These are phyloP conservation scores for Sycon ciliatum DNA, from an alignment of 37 sponge, comb jelly and placozoan genomes.

Conservation along the genomic window DNA sequence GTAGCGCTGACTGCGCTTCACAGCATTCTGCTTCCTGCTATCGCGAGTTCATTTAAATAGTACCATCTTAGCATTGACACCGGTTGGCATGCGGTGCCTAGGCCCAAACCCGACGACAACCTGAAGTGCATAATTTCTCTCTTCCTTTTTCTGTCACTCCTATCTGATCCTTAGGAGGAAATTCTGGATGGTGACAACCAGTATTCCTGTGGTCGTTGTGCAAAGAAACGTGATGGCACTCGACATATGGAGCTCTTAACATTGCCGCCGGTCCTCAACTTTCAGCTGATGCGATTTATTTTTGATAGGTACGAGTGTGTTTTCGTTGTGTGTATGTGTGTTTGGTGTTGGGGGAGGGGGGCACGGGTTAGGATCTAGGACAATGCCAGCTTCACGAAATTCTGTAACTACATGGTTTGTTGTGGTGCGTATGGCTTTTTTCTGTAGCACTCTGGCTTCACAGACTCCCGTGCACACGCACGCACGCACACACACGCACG, in stretches of 20 bases:
- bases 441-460: too few relatives aligned
- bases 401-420: too few relatives aligned
- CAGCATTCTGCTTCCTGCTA: too few relatives aligned
- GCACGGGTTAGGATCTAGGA: neutral
- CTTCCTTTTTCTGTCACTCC: neutral
- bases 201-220: slow-evolving; percentile 33
- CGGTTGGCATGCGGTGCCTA: too few relatives aligned
- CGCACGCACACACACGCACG: slow-evolving; percentile 25
- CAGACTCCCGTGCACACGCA: slow-evolving; percentile 13
- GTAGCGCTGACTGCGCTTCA: too few relatives aligned
- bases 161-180: slow-evolving; percentile 24
- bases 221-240: slow-evolving; percentile 28
- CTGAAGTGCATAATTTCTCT: too few relatives aligned
- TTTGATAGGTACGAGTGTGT: slow-evolving; percentile 33
- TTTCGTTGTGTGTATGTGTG: too few relatives aligned
- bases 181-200: slow-evolving; percentile 35
- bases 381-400: too few relatives aligned
- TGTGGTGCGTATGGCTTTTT: slow-evolving; percentile 13
- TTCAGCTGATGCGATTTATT: slow-evolving; percentile 43
- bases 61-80: too few relatives aligned
- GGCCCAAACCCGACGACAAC: too few relatives aligned
- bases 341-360: too few relatives aligned
- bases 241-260: slow-evolving; percentile 26
- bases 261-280: slow-evolving; percentile 28
- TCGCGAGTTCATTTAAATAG: too few relatives aligned